Evolutionary conservation across 2,888 invertebrate genomes (phyloP).

Genomic region (Drosophila aldrichi): DNA sequence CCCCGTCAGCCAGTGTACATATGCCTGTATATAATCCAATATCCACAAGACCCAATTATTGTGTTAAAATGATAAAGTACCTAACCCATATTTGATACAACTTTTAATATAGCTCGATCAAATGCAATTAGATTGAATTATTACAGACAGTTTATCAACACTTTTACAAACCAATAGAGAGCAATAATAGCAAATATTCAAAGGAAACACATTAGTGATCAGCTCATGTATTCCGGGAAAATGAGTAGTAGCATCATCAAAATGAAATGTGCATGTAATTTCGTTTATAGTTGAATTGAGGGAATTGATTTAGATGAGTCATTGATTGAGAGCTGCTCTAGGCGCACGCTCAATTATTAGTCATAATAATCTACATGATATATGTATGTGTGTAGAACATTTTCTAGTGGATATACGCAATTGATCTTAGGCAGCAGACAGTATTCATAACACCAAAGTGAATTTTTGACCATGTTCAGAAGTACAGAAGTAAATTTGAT

Average conservation of each 20-base stretch:
- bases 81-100: conserved; percentile 36
- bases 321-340: conserved; percentile 1
- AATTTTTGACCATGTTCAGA: conserved; percentile 46
- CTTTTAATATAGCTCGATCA: conserved; percentile 39
- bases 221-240: not conserved
- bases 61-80: conserved; percentile 10
- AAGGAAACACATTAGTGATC: not conserved
- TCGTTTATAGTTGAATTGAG: conserved; percentile 16
- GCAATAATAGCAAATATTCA: not conserved
- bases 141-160: conserved; percentile 23
- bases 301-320: conserved; percentile 33
- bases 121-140: conserved; percentile 29
- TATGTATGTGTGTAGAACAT: conserved; percentile 24
- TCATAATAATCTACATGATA: conserved; percentile 9
- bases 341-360: conserved; percentile 43
- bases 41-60: conserved; percentile 9
- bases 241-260: conserved; percentile 14
- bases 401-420: conserved; percentile 30
- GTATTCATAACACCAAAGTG: conserved; percentile 73
- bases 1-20: conserved; percentile 57
- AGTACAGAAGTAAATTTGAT: conserved; percentile 35
- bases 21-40: conserved; percentile 43
- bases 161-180: not conserved
- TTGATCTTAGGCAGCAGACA: conserved; percentile 27
- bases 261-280: conserved; percentile 19